Base-by-base conservation (phyloP, 2,797 vertebrate genomes). In the Picus viridis region DNA sequence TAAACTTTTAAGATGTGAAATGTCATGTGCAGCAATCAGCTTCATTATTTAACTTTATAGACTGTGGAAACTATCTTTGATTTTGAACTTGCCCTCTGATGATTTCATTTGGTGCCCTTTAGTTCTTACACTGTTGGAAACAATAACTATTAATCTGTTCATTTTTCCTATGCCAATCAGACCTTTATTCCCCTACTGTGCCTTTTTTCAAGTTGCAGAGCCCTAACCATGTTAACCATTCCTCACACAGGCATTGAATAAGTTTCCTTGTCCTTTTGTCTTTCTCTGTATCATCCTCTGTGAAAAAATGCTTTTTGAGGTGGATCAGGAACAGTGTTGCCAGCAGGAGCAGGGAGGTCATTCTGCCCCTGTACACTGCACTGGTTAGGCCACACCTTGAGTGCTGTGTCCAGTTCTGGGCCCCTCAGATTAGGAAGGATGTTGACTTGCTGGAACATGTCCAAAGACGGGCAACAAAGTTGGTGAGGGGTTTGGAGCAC, bases 251-350 rank as follows among this genome's bases (percentile, higher is more conserved):
- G 79, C 27, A 77, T 6, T 16, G 49, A 61, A 61, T 54, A 6
- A 2, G 32, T 76, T 91, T 89, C 77, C 61, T 89, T 86, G 61
- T 73, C 47, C 30, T 88, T 89, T 61, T 76, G 64, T 77, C 43
- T 81, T 88, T 83, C 59, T 74, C 47, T 91, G 3, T 32, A 77
- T 68, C 0, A 0, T 27, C 10, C 56, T 17, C 73, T 78, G 29
- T 53, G 77, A 87, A 90, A 90, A 91, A 83, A 83, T 45, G 91
- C 57, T n/a, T 89, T 89, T 76, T 57, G 74, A 82, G 39, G 80
- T 86, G 34, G 84, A 92, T 34, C 34, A 34, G 34, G 34, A 34
- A 34, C 34, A 34, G 34, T 34, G 34, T 34, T 7, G 34, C 34
- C 34, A 34, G 34, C 34, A 34, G 34, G 34, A 34, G 34, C 34